These are phyloP conservation scores for Ivindomyrus marchei DNA, from an alignment of 2,113 vertebrate genomes.

Conservation along the genomic window DNA sequence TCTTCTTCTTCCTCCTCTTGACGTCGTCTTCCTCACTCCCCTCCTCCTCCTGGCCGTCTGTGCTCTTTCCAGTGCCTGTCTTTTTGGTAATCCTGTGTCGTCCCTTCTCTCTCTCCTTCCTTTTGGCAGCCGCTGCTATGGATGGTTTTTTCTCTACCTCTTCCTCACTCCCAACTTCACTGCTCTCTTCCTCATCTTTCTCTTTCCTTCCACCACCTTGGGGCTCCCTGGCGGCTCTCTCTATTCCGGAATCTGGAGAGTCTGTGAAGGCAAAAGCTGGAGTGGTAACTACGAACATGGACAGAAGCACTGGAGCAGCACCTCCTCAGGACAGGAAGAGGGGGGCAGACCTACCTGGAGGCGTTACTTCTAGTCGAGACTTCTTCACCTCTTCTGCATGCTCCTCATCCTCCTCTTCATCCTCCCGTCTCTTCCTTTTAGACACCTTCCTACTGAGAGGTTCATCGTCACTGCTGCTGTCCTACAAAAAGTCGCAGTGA, in stretches of 20 bases:
- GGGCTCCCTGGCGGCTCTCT: conserved; percentile 25
- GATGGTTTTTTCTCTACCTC: not conserved
- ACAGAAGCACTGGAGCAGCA: not conserved
- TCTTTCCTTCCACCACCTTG: not conserved
- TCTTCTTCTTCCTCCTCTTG: not conserved
- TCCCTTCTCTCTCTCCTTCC: conserved; percentile 5
- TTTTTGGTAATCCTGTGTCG: not conserved
- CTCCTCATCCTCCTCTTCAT: conserved; percentile 22
- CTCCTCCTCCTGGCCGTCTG: not conserved
- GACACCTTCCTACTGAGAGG: conserved; percentile 35
- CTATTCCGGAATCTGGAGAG: conserved; percentile 41
- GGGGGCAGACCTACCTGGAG: conserved; percentile 19
- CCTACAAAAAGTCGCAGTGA: not conserved
- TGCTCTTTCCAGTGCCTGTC: not conserved
- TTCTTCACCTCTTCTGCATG: conserved; percentile 25
- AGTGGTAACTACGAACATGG: not conserved
- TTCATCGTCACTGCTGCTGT: conserved; percentile 30
- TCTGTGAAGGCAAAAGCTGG: conserved; percentile 7
- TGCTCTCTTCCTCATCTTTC: not conserved
- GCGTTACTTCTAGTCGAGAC: not conserved
- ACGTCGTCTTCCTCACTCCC: not conserved
- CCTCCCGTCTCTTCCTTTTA: conserved; percentile 53
- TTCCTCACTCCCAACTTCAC: conserved; percentile 9
- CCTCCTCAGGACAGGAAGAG: too few species aligned
- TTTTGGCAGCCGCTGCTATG: not conserved